phyloP scores from a whole-genome alignment of 1,140 invertebrate genomes.

The Drosophila baimaii region DNA sequence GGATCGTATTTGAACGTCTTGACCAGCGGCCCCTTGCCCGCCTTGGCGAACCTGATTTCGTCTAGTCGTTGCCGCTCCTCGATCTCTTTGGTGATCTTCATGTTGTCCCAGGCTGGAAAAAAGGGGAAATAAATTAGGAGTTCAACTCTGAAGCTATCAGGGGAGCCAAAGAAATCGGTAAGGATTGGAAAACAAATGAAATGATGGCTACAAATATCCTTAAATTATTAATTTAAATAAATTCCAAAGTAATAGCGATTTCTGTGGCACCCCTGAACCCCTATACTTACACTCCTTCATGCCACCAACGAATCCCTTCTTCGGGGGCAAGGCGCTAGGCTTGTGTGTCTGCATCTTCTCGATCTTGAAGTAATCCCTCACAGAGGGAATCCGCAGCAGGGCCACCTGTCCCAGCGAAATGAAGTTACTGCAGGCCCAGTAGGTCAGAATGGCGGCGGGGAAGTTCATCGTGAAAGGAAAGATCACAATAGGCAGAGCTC shows the following conservation, averaged over 20 bases:
- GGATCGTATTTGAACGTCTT: constrained; percentile 96
- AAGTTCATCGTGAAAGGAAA: constrained; percentile 95
- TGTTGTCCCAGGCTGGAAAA: constrained; percentile 90
- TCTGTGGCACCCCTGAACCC: background rate
- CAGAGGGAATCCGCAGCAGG: constrained; percentile 90
- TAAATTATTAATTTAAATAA: no score
- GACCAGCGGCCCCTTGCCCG: constrained; percentile 92
- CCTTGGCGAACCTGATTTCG: constrained; percentile 91
- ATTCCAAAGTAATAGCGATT: background rate
- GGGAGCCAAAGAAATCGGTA: background rate
- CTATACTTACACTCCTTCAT: constrained; percentile 92
- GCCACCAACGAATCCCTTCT: constrained; percentile 91
- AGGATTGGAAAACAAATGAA: background rate
- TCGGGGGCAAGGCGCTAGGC: constrained; percentile 86
- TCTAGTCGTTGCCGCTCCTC: constrained; percentile 91
- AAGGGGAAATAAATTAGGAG: background rate
- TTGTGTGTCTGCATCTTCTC: constrained; percentile 87
- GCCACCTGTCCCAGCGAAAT: constrained; percentile 92
- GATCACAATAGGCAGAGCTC: constrained; percentile 91
- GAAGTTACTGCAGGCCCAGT: constrained; percentile 96
- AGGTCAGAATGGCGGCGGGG: constrained; percentile 93
- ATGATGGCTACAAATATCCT: no score
- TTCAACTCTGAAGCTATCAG: background rate
- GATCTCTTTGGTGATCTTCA: constrained; percentile 91
- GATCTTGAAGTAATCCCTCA: constrained; percentile 92